phyloP scores from a whole-genome alignment of 2,797 vertebrate species.

The Sebastes variabilis region DNA sequence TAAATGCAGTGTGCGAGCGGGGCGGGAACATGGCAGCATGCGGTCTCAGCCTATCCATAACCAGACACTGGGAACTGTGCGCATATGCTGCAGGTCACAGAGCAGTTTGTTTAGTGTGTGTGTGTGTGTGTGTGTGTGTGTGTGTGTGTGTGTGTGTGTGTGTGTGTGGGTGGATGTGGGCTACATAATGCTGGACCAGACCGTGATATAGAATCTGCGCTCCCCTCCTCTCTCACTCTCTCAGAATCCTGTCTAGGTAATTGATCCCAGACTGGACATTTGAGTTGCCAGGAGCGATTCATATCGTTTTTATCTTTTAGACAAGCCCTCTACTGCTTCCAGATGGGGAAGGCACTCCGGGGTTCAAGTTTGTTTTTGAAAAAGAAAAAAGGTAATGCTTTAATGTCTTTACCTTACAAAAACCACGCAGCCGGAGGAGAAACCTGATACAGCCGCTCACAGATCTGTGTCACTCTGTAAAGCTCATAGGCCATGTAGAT shows the following conservation, averaged over 20 bases:
- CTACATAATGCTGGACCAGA: constrained; percentile 57
- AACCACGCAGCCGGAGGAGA: constrained; percentile 22
- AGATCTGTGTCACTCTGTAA: constrained; percentile 18
- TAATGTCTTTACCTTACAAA: constrained; percentile 79
- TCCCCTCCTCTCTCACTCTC: constrained; percentile 44
- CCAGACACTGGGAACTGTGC: constrained; percentile 60
- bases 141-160: constrained; percentile 3
- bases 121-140: constrained; percentile 24
- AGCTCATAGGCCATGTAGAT: constrained; percentile 28
- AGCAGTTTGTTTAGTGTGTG: constrained; percentile 54
- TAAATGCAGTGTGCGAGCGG: constrained; percentile 51
- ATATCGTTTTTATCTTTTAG: constrained; percentile 86
- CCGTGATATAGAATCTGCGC: constrained; percentile 51
- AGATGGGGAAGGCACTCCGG: constrained; percentile 80
- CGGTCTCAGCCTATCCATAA: constrained; percentile 60
- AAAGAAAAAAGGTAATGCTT: constrained; percentile 75
- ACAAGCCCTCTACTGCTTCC: constrained; percentile 84
- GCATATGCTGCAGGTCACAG: constrained; percentile 56
- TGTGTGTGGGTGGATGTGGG: constrained; percentile 21
- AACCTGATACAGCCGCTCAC: background rate
- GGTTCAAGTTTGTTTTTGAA: constrained; percentile 78
- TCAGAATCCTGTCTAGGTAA: constrained; percentile 81
- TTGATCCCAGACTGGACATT: constrained; percentile 86
- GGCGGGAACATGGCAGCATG: constrained; percentile 58
- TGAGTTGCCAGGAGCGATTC: constrained; percentile 83